Evolutionary conservation across 1,140 invertebrate species (phyloP).

Genomic region (Brachionus rotundiformis): DNA sequence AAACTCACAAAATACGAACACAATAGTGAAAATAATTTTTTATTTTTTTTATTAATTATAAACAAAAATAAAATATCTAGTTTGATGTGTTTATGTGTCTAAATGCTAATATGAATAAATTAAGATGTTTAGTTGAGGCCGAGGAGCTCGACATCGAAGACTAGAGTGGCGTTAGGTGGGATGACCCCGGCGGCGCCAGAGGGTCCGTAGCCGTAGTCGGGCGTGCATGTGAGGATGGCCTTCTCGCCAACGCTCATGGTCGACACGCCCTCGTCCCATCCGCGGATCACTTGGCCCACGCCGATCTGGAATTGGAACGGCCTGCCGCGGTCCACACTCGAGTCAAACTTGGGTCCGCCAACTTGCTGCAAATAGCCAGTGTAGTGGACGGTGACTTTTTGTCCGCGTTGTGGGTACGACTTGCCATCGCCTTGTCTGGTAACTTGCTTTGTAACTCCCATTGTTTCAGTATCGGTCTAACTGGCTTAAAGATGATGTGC

Average conservation of each 20-base stretch:
- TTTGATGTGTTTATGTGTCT: no score
- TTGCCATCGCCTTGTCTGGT: slow-evolving; percentile 36
- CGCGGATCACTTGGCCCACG: slow-evolving; percentile 72
- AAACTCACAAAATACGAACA: no score
- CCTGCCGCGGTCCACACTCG: slow-evolving; percentile 72
- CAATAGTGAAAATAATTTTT: no score
- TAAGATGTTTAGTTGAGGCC: slow-evolving; percentile 69
- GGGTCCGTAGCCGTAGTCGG: slow-evolving; percentile 72
- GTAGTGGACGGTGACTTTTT: slow-evolving; percentile 47
- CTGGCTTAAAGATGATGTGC: not conserved
- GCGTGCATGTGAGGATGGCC: slow-evolving; percentile 78
- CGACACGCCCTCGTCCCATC: slow-evolving; percentile 80
- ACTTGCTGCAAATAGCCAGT: slow-evolving; percentile 57
- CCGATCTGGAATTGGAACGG: slow-evolving; percentile 79
- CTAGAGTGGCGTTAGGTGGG: slow-evolving; percentile 70
- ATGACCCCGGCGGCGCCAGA: slow-evolving; percentile 47
- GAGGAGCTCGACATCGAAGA: slow-evolving; percentile 80
- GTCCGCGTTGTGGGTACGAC: slow-evolving; percentile 23
- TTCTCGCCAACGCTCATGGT: slow-evolving; percentile 81
- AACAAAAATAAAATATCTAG: no score
- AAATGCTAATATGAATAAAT: not conserved
- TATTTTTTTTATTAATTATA: no score
- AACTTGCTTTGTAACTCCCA: slow-evolving; percentile 46
- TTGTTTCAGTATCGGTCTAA: not conserved
- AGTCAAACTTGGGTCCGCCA: slow-evolving; percentile 82